These are phyloP conservation scores for Hylia prasina DNA, from an alignment of 2,113 vertebrate species.

Conservation along the genomic window DNA sequence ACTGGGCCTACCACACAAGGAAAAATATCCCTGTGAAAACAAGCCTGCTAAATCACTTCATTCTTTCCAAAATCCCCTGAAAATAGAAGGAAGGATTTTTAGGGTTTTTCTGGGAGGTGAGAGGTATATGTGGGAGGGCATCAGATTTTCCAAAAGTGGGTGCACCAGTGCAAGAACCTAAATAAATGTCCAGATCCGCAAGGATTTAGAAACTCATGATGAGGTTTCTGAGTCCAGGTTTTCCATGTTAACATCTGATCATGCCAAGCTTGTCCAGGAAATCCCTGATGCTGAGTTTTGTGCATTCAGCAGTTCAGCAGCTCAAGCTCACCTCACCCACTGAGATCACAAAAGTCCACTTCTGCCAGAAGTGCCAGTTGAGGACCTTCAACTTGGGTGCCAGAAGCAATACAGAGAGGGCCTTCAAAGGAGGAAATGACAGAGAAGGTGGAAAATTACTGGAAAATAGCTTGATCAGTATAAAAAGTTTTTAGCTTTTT, in stretches of 20 bases:
- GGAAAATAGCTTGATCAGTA: not conserved
- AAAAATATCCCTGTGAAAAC: conserved; percentile 53
- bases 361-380: not conserved
- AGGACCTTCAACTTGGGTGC: not conserved
- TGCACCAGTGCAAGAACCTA: not conserved
- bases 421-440: not conserved
- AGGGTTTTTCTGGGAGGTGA: not conserved
- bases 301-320: not conserved
- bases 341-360: not conserved
- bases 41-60: conserved; percentile 31
- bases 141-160: conserved; percentile 13
- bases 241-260: not conserved
- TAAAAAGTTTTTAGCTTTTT: fast-evolving
- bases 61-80: conserved; percentile 9
- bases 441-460: not conserved
- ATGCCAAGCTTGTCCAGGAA: not conserved
- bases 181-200: not conserved
- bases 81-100: conserved; percentile 10
- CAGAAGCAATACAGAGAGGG: not conserved
- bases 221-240: not conserved
- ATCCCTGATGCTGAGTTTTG: not conserved
- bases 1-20: conserved; percentile 43
- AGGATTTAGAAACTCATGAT: not conserved
- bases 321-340: not conserved
- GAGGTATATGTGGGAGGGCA: not conserved